Evolutionary conservation across 2,113 vertebrate genomes (phyloP).

Genomic region (Dromiciops gliroides): DNA sequence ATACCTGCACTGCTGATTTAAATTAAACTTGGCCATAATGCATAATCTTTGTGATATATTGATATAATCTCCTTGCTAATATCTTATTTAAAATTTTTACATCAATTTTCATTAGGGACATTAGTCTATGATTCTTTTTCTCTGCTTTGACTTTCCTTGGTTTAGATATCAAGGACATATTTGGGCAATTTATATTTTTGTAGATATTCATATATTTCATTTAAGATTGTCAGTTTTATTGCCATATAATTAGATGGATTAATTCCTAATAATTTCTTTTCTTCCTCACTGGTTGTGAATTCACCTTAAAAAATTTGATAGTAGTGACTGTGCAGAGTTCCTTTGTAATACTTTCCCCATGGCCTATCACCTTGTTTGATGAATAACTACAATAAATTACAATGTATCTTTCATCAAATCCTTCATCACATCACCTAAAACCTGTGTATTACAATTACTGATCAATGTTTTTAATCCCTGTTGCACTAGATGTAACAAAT

Average conservation of each 20-base stretch:
- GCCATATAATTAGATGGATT: neutral
- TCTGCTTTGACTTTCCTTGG: too few species aligned
- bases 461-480: neutral
- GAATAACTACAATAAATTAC: constrained; percentile 36
- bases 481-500: neutral
- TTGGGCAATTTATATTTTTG: neutral
- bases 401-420: constrained; percentile 22
- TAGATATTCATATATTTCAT: neutral
- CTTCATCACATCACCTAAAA: constrained; percentile 23
- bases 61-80: neutral
- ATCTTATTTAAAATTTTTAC: neutral
- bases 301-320: neutral
- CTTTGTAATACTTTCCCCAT: neutral
- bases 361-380: neutral
- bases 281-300: neutral
- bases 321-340: neutral
- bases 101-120: neutral
- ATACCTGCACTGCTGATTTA: neutral
- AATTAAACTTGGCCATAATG: neutral
- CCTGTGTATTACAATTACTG: neutral
- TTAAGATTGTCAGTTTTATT: neutral
- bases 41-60: neutral
- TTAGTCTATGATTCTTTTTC: neutral
- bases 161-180: too few species aligned
- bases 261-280: neutral